Conservation (phyloP, 2,888 invertebrate species). For the Drosophila affinis region DNA sequence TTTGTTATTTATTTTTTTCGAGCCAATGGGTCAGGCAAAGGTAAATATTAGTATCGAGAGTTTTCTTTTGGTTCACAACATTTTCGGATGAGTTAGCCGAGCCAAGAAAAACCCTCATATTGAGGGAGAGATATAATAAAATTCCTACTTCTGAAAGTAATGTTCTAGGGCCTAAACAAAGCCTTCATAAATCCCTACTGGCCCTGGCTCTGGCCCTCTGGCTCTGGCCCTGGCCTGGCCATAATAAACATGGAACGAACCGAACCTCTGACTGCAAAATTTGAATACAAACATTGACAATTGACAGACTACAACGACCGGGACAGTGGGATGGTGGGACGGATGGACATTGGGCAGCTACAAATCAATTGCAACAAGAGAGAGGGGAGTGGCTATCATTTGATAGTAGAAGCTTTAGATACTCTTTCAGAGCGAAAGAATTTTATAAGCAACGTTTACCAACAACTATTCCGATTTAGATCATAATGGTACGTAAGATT, state of each 20-base stretch:
- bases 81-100: too few species aligned
- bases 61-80: not conserved
- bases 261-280: conserved; percentile 41
- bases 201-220: too few species aligned
- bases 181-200: conserved; percentile 65
- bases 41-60: too few species aligned
- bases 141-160: not conserved
- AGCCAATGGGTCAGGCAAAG: too few species aligned
- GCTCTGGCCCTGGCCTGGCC: not conserved
- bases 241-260: conserved; percentile 45
- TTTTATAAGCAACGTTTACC: too few species aligned
- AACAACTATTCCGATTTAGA: too few species aligned
- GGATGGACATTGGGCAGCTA: conserved; percentile 37
- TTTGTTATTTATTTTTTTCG: conserved; percentile 40
- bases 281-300: conserved; percentile 75
- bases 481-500: too few species aligned
- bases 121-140: not conserved
- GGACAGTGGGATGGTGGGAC: not conserved
- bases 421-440: not conserved
- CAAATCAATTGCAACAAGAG: conserved; percentile 53
- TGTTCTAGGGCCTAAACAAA: conserved; percentile 56
- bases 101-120: not conserved
- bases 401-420: not conserved
- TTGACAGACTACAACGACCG: conserved; percentile 33
- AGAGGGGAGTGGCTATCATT: not conserved